Conservation (phyloP, 2,888 invertebrate genomes). For the Linnaemya tessellans region DNA sequence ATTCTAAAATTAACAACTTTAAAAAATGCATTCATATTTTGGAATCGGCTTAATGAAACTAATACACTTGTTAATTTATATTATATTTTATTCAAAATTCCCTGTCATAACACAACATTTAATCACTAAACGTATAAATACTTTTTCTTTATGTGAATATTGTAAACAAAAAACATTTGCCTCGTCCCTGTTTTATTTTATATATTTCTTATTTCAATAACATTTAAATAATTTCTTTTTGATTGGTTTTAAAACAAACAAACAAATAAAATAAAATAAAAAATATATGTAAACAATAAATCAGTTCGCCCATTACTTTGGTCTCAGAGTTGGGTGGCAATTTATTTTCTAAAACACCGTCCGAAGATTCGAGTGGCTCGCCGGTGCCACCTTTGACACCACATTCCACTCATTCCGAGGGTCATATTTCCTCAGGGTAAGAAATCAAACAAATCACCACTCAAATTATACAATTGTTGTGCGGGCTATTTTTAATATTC, state of each 20-base stretch:
- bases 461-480: constrained; percentile 57
- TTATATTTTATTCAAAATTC: neutral
- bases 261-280: neutral
- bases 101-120: constrained; percentile 28
- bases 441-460: constrained; percentile 73
- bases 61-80: constrained; percentile 24
- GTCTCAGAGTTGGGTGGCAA: constrained; percentile 97
- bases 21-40: constrained; percentile 68
- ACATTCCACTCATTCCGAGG: constrained; percentile 84
- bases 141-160: neutral
- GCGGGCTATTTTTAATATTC: constrained; percentile 52
- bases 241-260: constrained; percentile 10
- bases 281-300: constrained; percentile 71
- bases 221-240: constrained; percentile 22
- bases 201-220: constrained; percentile 18
- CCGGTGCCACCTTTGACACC: constrained; percentile 87
- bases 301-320: constrained; percentile 95
- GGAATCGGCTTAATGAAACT: constrained; percentile 66
- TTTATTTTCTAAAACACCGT: constrained; percentile 96
- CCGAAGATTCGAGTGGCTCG: constrained; percentile 91
- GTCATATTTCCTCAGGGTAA: constrained; percentile 85
- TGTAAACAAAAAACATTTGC: neutral
- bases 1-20: constrained; percentile 57
- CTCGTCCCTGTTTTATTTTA: constrained; percentile 35
- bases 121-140: constrained; percentile 53